Evolutionary conservation across 1,140 invertebrate species (phyloP).

Genomic region (Cherax quadricarinatus): DNA sequence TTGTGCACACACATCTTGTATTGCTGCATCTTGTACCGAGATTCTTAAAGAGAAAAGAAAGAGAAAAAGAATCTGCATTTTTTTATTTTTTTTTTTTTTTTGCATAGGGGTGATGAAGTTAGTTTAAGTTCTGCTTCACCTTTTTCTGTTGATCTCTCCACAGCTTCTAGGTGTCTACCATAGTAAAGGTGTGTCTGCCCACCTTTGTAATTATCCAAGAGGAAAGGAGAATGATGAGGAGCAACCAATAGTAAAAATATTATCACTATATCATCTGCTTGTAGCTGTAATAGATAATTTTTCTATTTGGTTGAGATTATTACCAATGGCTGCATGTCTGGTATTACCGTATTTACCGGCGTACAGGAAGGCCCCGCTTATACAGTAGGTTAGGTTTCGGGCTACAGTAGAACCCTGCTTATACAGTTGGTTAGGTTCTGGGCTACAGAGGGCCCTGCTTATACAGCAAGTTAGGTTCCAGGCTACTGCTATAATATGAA

Average conservation of each 20-base stretch:
- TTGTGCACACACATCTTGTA: background rate
- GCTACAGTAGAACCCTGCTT: too few species aligned
- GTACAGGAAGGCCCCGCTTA: too few species aligned
- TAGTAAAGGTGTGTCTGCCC: background rate
- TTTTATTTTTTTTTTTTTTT: background rate
- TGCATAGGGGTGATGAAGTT: background rate
- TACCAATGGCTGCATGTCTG: background rate
- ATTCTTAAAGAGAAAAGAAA: background rate
- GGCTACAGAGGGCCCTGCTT: too few species aligned
- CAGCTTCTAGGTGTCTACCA: slow-evolving; percentile 16
- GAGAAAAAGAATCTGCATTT: background rate
- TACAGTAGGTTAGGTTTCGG: too few species aligned
- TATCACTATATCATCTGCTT: background rate
- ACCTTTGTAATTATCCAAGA: background rate
- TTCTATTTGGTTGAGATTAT: background rate
- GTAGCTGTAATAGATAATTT: background rate
- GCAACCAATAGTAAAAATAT: slow-evolving; percentile 1
- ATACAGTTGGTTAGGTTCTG: too few species aligned
- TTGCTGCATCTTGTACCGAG: background rate
- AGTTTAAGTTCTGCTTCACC: background rate
- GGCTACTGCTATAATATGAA: too few species aligned
- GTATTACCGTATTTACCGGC: background rate
- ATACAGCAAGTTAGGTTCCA: too few species aligned
- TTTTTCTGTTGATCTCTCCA: background rate
- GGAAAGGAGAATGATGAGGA: slow-evolving; percentile 14